Base-by-base conservation (phyloP, 2,113 vertebrate genomes). In the Hippolais icterina region DNA sequence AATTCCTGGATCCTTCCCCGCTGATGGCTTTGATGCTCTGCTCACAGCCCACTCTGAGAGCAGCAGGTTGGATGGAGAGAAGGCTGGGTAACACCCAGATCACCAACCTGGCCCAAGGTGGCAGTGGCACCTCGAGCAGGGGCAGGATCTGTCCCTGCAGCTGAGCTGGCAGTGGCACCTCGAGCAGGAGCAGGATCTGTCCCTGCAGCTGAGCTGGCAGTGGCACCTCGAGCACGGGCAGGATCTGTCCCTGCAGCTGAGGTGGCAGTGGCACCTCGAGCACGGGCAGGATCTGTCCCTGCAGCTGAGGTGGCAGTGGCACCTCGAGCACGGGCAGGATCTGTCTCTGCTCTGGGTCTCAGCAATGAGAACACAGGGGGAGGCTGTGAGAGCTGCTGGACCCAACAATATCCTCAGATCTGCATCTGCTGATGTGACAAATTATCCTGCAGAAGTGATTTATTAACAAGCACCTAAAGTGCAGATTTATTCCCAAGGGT, bases 301-400 rank as follows among this genome's bases (percentile, higher is more conserved):
- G 14, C 61, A 1, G 9, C 78, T 16, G 27, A 27, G 0, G 2
- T 2, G 53, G 75, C 57, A 29, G 15, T 1, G 41, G 74, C 7
- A 75, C 69, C 65, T 16, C 0, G 2, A 24, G 57, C 20, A 49
- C 39, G 2, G 56, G 12, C 33, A 54, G 37, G 16, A 42, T 2
- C 54, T 47, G 52, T 41, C 60, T 8, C 65, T 19, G 8, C 63
- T 17, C 52, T 12, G 59, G 37, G 63, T 5, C 22, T 16, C 5
- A 7, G 60, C 50, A 19, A 5, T 1, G 54, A 0, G 2, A 77
- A 18, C 0, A 0, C 12, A 33, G 54, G 17, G 47, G 20, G 37
- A 47, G n/a, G 60, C 41, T 68, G 18, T 15, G 27, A 31, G 33
- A 64, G 44, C 64, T 47, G 76, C 80, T 83, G 56, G 22, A 57